Percentiles rank a stretch among this genome's conserved stretches.
Evolutionary conservation across 2,113 vertebrate genomes (phyloP).

Genomic region (Siphamia tubifer): DNA sequence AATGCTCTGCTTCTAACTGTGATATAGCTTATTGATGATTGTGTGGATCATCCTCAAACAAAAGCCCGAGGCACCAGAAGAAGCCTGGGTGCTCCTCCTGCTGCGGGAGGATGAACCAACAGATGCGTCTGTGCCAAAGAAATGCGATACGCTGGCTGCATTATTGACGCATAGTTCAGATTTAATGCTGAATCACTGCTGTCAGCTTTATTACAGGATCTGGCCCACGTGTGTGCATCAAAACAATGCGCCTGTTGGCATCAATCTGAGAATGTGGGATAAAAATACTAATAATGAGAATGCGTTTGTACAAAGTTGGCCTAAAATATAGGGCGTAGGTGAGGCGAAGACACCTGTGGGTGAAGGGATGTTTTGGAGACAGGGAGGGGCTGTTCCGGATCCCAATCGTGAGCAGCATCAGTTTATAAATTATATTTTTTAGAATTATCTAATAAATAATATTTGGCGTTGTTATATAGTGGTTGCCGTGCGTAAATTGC

Average conservation of each 20-base stretch:
- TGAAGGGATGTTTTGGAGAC: background rate
- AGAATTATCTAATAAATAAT: background rate
- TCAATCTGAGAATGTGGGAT: background rate
- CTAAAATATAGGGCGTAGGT: background rate
- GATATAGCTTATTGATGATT: background rate
- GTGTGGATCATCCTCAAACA: conserved; percentile 31
- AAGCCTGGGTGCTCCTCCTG: too few relatives aligned
- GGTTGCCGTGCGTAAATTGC: background rate
- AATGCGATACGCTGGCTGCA: conserved; percentile 6
- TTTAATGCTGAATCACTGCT: conserved; percentile 64
- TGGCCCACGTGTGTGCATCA: conserved; percentile 27
- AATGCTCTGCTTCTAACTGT: background rate
- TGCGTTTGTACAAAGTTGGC: background rate
- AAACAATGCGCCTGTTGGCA: conserved; percentile 27
- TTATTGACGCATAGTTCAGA: conserved; percentile 42
- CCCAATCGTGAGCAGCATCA: background rate
- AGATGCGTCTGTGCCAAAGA: background rate
- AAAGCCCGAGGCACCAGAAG: too few relatives aligned
- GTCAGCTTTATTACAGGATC: background rate
- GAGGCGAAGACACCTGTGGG: background rate
- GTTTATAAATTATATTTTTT: background rate
- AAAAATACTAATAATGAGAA: background rate
- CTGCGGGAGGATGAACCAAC: background rate
- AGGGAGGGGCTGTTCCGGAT: conserved; percentile 56
- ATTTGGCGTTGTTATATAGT: background rate